Percentiles rank a stretch among this genome's conserved stretches.
Conservation (phyloP, 2,888 invertebrate genomes). For the Scaptomyza caliginosa region DNA sequence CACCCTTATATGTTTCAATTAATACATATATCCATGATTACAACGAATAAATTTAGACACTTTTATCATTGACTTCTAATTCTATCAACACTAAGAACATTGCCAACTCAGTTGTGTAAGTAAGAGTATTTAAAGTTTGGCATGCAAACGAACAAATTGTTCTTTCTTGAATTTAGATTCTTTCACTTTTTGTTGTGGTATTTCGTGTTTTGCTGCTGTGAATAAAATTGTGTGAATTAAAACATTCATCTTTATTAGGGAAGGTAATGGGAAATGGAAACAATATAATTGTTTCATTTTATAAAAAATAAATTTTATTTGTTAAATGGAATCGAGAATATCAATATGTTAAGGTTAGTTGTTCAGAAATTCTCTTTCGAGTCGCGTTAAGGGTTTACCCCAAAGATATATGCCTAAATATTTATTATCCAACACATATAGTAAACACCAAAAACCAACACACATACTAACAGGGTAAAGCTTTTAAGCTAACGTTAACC, state of each 20-base stretch:
- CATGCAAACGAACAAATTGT: background rate
- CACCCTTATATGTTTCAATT: background rate
- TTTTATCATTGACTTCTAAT: no score
- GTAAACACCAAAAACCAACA: background rate
- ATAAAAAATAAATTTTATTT: background rate
- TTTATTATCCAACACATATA: no score
- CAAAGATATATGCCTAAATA: background rate
- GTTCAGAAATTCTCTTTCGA: background rate
- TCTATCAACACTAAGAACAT: no score
- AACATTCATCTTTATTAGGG: background rate
- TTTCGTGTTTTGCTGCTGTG: slow-evolving; percentile 38
- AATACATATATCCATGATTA: background rate
- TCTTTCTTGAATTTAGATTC: slow-evolving; percentile 29
- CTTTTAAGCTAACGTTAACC: background rate
- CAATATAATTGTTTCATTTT: background rate
- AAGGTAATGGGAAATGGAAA: background rate
- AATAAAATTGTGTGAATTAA: slow-evolving; percentile 54
- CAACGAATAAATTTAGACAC: no score
- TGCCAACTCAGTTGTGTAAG: no score
- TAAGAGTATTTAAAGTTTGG: background rate
- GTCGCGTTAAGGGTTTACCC: background rate
- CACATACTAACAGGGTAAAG: background rate
- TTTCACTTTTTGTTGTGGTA: slow-evolving; percentile 2
- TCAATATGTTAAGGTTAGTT: no score
- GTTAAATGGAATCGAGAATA: no score